Conservation (phyloP, 2,797 vertebrate genomes). For the Typhlichthys eigenmanni region DNA sequence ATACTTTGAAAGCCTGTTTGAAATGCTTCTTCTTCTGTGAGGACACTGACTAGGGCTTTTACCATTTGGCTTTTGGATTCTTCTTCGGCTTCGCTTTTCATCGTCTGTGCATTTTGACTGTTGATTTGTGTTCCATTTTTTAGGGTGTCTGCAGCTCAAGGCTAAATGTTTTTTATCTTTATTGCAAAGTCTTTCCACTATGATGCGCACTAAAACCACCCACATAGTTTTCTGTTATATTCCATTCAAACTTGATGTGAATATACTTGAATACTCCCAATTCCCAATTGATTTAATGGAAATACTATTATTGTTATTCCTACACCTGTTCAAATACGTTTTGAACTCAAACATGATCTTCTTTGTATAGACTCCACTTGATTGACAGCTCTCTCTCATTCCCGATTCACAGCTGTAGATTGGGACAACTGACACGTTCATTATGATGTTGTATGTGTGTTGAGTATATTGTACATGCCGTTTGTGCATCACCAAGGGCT, state of each 20-base stretch:
- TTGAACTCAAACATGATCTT: too few relatives aligned
- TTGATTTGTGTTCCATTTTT: background rate
- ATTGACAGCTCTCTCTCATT: too few relatives aligned
- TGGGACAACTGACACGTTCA: too few relatives aligned
- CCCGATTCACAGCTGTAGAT: too few relatives aligned
- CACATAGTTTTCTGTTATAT: background rate
- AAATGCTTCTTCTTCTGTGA: background rate
- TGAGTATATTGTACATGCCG: too few relatives aligned
- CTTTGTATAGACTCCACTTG: too few relatives aligned
- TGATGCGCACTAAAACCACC: background rate
- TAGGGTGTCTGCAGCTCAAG: background rate
- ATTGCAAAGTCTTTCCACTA: conserved; percentile 22
- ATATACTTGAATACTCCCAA: background rate
- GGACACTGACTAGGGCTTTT: background rate
- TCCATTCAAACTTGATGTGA: background rate
- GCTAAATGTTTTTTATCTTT: conserved; percentile 13
- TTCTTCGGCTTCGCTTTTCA: background rate
- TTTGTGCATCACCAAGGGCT: too few relatives aligned
- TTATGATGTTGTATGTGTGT: too few relatives aligned
- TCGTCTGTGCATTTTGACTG: background rate
- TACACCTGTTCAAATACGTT: too few relatives aligned
- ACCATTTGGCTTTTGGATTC: background rate
- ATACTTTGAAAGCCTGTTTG: background rate
- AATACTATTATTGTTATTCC: too few relatives aligned
- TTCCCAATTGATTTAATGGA: too few relatives aligned